A percentile compares a stretch with the other conserved stretches of the same genome.
Evolutionary conservation across 2,797 vertebrate species (phyloP).

Genomic region (Balearica regulorum): DNA sequence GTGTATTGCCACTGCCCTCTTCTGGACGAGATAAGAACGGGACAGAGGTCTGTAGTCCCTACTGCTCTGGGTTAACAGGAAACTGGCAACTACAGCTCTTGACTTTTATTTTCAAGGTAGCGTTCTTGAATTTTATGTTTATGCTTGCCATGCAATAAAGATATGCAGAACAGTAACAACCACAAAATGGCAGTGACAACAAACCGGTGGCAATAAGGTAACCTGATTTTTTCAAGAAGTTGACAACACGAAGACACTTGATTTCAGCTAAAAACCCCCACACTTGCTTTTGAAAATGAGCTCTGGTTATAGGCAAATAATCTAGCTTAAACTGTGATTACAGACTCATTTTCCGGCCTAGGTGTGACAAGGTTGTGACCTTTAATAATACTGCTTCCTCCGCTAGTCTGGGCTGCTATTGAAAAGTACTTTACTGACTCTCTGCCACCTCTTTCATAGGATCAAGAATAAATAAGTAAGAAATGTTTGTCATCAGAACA

Average conservation of each 20-base stretch:
- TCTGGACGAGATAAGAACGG: not conserved
- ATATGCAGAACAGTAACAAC: not conserved
- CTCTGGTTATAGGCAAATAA: not conserved
- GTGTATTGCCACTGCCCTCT: conserved; percentile 18
- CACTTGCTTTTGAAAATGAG: not conserved
- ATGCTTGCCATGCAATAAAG: not conserved
- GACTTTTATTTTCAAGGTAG: not conserved
- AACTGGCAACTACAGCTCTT: not conserved
- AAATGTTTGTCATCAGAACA: not conserved
- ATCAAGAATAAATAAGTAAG: not conserved
- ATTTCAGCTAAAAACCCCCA: not conserved
- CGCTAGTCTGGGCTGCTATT: not conserved
- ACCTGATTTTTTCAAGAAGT: not conserved
- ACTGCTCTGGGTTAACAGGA: not conserved
- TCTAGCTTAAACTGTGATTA: not conserved
- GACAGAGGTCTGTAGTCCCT: not conserved
- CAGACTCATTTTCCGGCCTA: not conserved
- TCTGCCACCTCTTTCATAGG: not conserved
- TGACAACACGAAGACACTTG: not conserved
- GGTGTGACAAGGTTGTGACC: not conserved
- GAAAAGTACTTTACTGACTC: not conserved
- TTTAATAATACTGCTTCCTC: not conserved
- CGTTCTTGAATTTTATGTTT: not conserved
- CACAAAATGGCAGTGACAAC: not conserved
- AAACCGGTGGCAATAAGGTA: not conserved